phyloP scores from a whole-genome alignment of 1,140 invertebrate genomes.

The Pseudomyrmex gracilis region DNA sequence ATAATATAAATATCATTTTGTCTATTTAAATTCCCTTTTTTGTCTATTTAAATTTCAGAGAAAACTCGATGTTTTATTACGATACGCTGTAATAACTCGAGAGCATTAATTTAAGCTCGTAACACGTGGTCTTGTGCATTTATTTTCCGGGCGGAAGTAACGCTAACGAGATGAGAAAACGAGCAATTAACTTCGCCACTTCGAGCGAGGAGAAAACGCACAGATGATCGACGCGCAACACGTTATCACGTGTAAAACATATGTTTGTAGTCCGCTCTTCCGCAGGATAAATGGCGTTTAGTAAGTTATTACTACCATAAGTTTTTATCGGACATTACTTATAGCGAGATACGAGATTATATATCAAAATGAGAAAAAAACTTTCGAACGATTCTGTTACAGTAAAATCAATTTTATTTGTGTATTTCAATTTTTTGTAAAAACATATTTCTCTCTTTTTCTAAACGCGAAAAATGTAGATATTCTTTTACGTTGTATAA shows the following conservation, averaged over 20 bases:
- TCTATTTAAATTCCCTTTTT: not conserved
- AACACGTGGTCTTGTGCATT: conserved; percentile 51
- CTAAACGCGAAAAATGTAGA: too few species aligned
- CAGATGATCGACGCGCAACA: conserved; percentile 65
- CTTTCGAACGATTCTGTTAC: not conserved
- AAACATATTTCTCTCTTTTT: not conserved
- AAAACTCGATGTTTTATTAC: conserved; percentile 22
- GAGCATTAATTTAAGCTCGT: conserved; percentile 37
- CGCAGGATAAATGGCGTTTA: conserved; percentile 35
- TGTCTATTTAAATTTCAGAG: not conserved
- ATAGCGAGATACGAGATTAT: not conserved
- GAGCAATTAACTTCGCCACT: conserved; percentile 81
- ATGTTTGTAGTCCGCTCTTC: conserved; percentile 36
- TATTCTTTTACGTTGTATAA: not conserved
- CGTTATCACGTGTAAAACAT: conserved; percentile 71
- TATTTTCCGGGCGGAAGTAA: conserved; percentile 62
- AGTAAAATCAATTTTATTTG: not conserved
- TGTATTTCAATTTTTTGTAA: not conserved
- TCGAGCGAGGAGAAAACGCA: conserved; percentile 67
- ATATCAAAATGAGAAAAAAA: not conserved
- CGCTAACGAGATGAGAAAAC: conserved; percentile 80
- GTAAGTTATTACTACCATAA: conserved; percentile 17
- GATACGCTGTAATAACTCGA: conserved; percentile 36
- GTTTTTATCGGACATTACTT: conserved; percentile 14
- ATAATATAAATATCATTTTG: not conserved